Base-by-base conservation (phyloP, 2,888 invertebrate genomes). In the Andrena minutula region DNA sequence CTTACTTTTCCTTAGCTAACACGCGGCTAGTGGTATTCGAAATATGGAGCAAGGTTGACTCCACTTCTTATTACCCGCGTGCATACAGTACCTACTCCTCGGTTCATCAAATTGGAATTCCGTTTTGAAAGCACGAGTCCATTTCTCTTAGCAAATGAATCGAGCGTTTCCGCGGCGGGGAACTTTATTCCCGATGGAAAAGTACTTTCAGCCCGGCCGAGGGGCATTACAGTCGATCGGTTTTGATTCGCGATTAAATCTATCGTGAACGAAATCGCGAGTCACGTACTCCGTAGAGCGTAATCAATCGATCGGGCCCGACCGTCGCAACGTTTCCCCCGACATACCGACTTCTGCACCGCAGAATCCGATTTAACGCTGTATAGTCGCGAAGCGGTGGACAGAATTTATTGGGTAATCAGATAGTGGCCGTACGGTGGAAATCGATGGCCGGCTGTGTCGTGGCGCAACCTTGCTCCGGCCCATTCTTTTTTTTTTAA, bases 381-480 rank as follows among this genome's bases (percentile, higher is more conserved):
- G 56, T 26, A 56, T 26, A 61, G 56, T 26, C 56, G 84, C 68
- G 53, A 72, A 63, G 51, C 61, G 77, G 56, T 58, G 71, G 78
- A 76, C 75, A 53, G 79, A 83, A 79, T 85, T 78, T 76, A 84
- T 86, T 86, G 79, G 76, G 76, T 76, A 86, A 84, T 77, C 80
- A 69, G 85, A 79, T 56, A 56, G 56, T 75, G 80, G 75, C 79
- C 82, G 85, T 75, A 69, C 84, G 56, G 56, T 41, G 56, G 77
- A 87, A 85, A 84, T 87, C 86, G 80, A 76, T 80, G 87, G 66
- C 86, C 58, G 61, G 63, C 20, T 23, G 32, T 20, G 69, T n/a
- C 79, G 53, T 86, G 88, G 76, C 76, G 84, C 86, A 87, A 86
- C 81, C 65, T 74, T 79, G 79, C 80, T 82, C 68, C 35, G 35